phyloP scores from a whole-genome alignment of 2,113 vertebrate species.

The Anhinga rufa region DNA sequence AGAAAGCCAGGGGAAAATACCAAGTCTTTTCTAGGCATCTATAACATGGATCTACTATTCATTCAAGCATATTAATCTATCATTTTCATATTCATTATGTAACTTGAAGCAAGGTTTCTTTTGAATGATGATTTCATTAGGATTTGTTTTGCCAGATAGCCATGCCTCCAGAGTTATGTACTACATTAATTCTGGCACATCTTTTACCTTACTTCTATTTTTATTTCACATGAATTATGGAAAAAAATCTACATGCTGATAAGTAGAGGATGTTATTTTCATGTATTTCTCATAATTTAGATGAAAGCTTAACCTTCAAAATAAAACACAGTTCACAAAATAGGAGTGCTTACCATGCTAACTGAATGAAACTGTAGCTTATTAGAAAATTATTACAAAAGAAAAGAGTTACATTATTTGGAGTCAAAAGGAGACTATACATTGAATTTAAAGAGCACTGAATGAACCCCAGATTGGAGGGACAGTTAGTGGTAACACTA shows the following conservation, averaged over 20 bases:
- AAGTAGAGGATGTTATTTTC: not conserved
- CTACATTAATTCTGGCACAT: constrained; percentile 38
- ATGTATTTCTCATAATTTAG: not conserved
- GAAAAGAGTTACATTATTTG: not conserved
- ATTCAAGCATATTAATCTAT: constrained; percentile 9
- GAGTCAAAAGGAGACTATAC: not conserved
- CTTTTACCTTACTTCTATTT: not conserved
- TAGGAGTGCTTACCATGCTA: not conserved
- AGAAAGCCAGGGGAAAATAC: not conserved
- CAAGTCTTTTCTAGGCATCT: not conserved
- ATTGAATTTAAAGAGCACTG: not conserved
- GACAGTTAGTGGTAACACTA: not conserved
- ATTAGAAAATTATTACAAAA: not conserved
- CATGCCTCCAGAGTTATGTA: not conserved
- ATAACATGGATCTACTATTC: not conserved
- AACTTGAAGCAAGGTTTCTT: constrained; percentile 19
- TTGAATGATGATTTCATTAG: constrained; percentile 58
- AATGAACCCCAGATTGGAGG: not conserved
- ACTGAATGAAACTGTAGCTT: not conserved
- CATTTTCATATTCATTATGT: constrained; percentile 1
- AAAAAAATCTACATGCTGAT: not conserved
- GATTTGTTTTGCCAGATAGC: constrained; percentile 18
- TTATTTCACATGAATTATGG: not conserved
- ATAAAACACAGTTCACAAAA: not conserved
- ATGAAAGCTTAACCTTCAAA: not conserved